Percentiles rank a stretch among this genome's conserved stretches.
These are phyloP conservation scores for Drosophila fungiperda DNA, from an alignment of 2,888 invertebrate species.

Conservation along the genomic window DNA sequence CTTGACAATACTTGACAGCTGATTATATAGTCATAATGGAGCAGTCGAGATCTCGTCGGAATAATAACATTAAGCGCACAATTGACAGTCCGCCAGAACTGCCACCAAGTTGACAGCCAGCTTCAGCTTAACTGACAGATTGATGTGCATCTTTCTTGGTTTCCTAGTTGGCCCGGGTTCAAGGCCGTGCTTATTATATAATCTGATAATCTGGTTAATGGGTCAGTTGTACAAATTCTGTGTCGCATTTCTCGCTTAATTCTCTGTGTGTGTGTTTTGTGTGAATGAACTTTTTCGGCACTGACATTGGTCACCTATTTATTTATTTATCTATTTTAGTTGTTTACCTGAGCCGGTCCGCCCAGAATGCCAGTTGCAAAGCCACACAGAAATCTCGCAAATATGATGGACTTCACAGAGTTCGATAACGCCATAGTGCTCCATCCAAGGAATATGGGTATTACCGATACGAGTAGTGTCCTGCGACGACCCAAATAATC, in stretches of 20 bases:
- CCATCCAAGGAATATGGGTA: slow-evolving; percentile 90
- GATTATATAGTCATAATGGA: slow-evolving; percentile 58
- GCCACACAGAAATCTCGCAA: slow-evolving; percentile 90
- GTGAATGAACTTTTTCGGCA: slow-evolving; percentile 53
- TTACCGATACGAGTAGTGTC: slow-evolving; percentile 88
- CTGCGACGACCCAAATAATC: slow-evolving; percentile 89
- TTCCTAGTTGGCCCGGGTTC: slow-evolving; percentile 40
- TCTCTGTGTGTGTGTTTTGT: no score
- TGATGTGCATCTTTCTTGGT: slow-evolving; percentile 28
- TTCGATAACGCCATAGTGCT: slow-evolving; percentile 87
- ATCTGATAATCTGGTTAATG: slow-evolving; percentile 63
- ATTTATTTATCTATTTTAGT: background rate
- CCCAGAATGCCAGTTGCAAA: slow-evolving; percentile 90
- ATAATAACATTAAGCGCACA: slow-evolving; percentile 66
- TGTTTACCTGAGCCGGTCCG: slow-evolving; percentile 90
- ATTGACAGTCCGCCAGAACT: slow-evolving; percentile 52
- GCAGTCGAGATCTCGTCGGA: slow-evolving; percentile 12
- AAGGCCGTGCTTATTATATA: slow-evolving; percentile 47
- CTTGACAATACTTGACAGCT: slow-evolving; percentile 37
- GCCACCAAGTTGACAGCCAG: slow-evolving; percentile 27
- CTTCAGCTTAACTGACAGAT: slow-evolving; percentile 31
- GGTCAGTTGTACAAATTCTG: slow-evolving; percentile 54
- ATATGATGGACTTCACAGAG: slow-evolving; percentile 87
- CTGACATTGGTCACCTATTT: slow-evolving; percentile 14
- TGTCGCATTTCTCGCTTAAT: background rate